Evolutionary conservation across 2,113 vertebrate species (phyloP).

Genomic region (Coracopsis vasa): DNA sequence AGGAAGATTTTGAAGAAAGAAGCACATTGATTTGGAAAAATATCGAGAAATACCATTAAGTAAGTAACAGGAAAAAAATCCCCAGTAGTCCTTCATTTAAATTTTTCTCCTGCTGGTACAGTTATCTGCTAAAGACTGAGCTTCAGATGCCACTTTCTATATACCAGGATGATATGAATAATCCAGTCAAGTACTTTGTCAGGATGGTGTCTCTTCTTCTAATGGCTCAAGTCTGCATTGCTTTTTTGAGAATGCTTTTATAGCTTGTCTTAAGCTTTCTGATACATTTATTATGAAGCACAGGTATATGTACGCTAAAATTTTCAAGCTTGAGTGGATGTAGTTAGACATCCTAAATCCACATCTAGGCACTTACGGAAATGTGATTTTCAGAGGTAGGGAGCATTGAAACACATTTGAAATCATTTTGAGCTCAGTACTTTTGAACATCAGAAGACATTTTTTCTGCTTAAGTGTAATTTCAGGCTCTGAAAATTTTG

Average conservation of each 20-base stretch:
- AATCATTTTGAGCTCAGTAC: background rate
- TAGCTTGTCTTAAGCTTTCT: slow-evolving; percentile 29
- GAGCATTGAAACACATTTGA: background rate
- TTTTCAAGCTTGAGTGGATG: slow-evolving; percentile 27
- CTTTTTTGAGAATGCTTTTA: slow-evolving; percentile 28
- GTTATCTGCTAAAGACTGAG: background rate
- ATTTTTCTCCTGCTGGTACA: background rate
- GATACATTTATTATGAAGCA: slow-evolving; percentile 42
- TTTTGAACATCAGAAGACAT: background rate
- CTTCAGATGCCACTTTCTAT: background rate
- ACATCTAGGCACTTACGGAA: slow-evolving; percentile 16
- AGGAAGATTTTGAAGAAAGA: background rate
- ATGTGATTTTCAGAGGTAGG: background rate
- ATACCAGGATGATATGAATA: background rate
- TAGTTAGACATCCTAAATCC: slow-evolving; percentile 16
- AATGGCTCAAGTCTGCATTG: background rate
- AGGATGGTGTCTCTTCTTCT: background rate
- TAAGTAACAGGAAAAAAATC: background rate
- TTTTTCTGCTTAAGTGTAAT: slow-evolving; percentile 26
- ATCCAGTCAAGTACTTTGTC: background rate
- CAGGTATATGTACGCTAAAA: slow-evolving; percentile 30
- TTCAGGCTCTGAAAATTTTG: slow-evolving; percentile 34
- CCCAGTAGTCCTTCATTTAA: background rate
- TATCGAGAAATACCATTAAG: background rate
- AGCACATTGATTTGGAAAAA: background rate